Percentiles rank a stretch among this genome's conserved stretches.
Evolutionary conservation across 1,140 invertebrate species (phyloP).

Genomic region (Pseudomyrmex pallidus): DNA sequence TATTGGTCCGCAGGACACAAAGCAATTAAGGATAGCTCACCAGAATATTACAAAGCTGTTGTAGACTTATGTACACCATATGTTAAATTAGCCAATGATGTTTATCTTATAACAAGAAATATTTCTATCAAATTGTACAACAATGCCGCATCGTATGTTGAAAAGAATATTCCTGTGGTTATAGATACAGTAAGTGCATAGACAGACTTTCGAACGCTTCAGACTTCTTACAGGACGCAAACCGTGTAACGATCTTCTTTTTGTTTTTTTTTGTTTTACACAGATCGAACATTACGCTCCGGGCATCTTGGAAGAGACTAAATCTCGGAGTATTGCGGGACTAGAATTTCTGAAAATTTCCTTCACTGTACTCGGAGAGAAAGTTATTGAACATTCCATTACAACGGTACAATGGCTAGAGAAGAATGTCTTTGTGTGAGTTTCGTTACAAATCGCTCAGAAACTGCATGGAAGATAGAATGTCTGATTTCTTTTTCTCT

Average conservation of each 20-base stretch:
- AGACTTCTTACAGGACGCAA: not conserved
- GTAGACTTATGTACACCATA: slow-evolving; percentile 87
- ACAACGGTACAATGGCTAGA: slow-evolving; percentile 85
- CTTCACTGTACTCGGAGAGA: slow-evolving; percentile 74
- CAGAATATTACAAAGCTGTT: slow-evolving; percentile 87
- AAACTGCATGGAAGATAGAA: not conserved
- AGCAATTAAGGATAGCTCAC: slow-evolving; percentile 88
- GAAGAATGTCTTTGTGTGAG: slow-evolving; percentile 92
- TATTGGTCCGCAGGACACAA: slow-evolving; percentile 87
- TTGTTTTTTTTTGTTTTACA: slow-evolving; percentile 42
- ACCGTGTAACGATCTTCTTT: not conserved
- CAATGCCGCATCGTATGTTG: slow-evolving; percentile 85
- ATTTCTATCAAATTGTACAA: slow-evolving; percentile 84
- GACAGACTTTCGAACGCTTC: not conserved
- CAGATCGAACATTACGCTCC: slow-evolving; percentile 90
- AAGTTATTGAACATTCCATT: slow-evolving; percentile 76
- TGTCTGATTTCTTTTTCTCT: slow-evolving; percentile 20
- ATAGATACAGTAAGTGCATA: slow-evolving; percentile 85
- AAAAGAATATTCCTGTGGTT: slow-evolving; percentile 88
- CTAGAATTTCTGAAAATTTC: slow-evolving; percentile 76
- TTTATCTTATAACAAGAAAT: slow-evolving; percentile 86
- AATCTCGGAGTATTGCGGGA: slow-evolving; percentile 71
- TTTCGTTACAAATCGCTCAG: slow-evolving; percentile 70
- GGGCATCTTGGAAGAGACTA: slow-evolving; percentile 86
- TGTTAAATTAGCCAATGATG: slow-evolving; percentile 86